Conservation (phyloP, 2,888 invertebrate species). For the Trissoscelio sp. region DNA sequence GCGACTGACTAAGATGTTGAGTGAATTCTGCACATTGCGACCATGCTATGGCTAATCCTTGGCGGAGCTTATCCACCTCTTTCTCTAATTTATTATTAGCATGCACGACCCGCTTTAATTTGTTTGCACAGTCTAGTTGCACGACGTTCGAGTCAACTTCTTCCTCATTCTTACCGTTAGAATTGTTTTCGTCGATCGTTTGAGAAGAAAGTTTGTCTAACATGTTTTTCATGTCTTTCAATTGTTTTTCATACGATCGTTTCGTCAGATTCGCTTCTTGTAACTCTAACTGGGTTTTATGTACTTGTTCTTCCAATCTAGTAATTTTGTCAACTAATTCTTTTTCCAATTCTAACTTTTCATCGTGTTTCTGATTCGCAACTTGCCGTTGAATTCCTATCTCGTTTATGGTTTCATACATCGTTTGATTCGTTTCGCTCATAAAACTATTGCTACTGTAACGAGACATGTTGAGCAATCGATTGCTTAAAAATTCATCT, state of each 20-base stretch:
- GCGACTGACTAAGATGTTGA: slow-evolving; percentile 46
- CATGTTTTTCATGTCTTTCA: slow-evolving; percentile 80
- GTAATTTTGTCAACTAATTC: slow-evolving; percentile 84
- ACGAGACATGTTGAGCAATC: slow-evolving; percentile 70
- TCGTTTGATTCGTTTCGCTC: slow-evolving; percentile 79
- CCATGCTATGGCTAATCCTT: slow-evolving; percentile 78
- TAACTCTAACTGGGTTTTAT: slow-evolving; percentile 73
- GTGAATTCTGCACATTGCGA: slow-evolving; percentile 79
- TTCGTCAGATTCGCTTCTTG: slow-evolving; percentile 77
- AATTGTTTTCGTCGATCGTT: slow-evolving; percentile 30
- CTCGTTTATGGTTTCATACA: slow-evolving; percentile 80
- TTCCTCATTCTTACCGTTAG: slow-evolving; percentile 38
- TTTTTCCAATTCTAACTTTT: slow-evolving; percentile 83
- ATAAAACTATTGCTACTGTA: slow-evolving; percentile 76
- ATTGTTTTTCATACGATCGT: slow-evolving; percentile 80
- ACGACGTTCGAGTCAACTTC: slow-evolving; percentile 52
- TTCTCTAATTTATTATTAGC: slow-evolving; percentile 73
- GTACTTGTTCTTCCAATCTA: slow-evolving; percentile 84
- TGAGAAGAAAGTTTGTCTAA: slow-evolving; percentile 78
- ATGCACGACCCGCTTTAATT: slow-evolving; percentile 72
- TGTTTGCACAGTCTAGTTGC: slow-evolving; percentile 52
- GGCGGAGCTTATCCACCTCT: slow-evolving; percentile 77
- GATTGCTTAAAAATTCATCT: slow-evolving; percentile 76
- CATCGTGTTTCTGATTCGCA: slow-evolving; percentile 77
- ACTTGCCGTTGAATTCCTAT: slow-evolving; percentile 77